Percentiles rank a stretch among this genome's conserved stretches.
These are phyloP conservation scores for Bettongia penicillata DNA, from an alignment of 2,113 vertebrate species.

Conservation along the genomic window DNA sequence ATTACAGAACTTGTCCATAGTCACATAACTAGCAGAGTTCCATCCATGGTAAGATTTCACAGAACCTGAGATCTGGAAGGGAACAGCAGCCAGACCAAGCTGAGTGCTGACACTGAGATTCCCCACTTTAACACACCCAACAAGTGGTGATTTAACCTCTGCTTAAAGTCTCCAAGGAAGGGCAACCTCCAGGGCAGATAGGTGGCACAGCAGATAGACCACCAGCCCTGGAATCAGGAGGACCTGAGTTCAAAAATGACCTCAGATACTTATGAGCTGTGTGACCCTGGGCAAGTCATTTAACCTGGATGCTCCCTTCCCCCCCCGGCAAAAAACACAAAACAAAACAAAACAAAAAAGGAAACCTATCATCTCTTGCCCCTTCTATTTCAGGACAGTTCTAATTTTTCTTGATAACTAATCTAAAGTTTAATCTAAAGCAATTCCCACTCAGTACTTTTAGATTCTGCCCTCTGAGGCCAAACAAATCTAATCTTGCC, in stretches of 20 bases:
- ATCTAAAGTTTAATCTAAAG: neutral
- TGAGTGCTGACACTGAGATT: neutral
- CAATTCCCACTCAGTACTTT: neutral
- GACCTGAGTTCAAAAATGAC: neutral
- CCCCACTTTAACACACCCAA: neutral
- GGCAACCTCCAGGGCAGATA: neutral
- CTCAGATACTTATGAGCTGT: neutral
- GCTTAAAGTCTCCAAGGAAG: neutral
- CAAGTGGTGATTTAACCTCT: neutral
- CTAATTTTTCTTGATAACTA: neutral
- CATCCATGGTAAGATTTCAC: neutral
- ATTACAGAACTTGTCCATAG: neutral
- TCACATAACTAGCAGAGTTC: neutral
- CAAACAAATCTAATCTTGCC: neutral
- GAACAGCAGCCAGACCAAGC: neutral
- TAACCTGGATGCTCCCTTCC: neutral
- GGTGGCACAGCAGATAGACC: neutral
- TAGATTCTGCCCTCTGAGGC: neutral
- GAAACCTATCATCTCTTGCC: neutral
- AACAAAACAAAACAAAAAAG: neutral
- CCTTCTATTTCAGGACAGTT: neutral
- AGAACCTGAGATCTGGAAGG: neutral
- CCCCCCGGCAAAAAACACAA: too few species aligned
- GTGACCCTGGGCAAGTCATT: neutral
- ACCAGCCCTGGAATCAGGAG: neutral